Evolutionary conservation across 2,888 invertebrate genomes (phyloP).

Genomic region (Chaitophorus viminalis): DNA sequence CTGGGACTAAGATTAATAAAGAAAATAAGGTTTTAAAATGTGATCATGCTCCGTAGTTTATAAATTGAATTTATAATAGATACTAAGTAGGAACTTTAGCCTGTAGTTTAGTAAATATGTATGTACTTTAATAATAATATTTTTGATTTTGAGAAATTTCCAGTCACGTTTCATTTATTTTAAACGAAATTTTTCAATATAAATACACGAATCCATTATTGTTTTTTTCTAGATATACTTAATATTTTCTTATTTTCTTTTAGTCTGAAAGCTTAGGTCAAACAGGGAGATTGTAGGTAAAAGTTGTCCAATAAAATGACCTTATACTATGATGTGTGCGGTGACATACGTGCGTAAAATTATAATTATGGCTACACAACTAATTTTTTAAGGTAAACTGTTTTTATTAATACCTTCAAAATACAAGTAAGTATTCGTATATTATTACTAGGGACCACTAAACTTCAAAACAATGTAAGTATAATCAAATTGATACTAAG

Average conservation of each 20-base stretch:
- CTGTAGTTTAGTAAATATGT: too few species aligned
- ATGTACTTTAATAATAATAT: neutral
- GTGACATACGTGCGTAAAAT: conserved; percentile 18
- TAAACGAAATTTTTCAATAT: neutral
- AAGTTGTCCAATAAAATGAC: conserved; percentile 39
- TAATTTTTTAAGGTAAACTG: neutral
- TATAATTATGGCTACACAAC: conserved; percentile 25
- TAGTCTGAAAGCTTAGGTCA: conserved; percentile 9
- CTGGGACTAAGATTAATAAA: neutral
- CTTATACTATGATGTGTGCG: conserved; percentile 3
- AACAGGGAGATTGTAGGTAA: conserved; percentile 17
- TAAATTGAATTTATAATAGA: neutral
- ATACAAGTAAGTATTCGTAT: too few species aligned
- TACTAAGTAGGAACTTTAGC: neutral
- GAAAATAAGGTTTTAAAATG: neutral
- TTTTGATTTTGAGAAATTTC: neutral
- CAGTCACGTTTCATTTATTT: neutral
- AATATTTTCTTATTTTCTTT: neutral
- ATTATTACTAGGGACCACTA: neutral
- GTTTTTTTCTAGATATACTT: neutral
- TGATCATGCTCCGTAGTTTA: neutral
- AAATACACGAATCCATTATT: neutral
- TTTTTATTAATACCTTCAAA: neutral
- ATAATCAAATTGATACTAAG: neutral
- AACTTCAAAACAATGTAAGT: neutral